phyloP scores from a whole-genome alignment of 2,888 invertebrate genomes.

The Marasmarcha lunaedactyla region DNA sequence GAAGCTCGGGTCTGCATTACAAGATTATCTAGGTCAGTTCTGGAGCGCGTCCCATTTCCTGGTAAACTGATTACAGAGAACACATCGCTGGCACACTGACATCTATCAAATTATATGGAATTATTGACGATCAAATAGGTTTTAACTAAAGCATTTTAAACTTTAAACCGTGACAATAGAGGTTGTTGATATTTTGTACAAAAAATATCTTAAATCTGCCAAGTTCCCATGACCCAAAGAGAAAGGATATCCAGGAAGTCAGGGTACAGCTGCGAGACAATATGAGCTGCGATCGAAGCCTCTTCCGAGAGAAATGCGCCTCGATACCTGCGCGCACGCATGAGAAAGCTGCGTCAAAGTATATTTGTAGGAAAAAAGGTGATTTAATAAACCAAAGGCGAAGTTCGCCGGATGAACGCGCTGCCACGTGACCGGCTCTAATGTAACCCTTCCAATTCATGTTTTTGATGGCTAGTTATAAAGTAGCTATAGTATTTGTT shows the following conservation, averaged over 20 bases:
- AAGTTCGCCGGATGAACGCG: conserved; percentile 22
- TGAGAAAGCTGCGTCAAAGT: conserved; percentile 48
- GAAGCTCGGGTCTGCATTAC: no score
- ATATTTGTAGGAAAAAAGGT: conserved; percentile 26
- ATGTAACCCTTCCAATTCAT: not conserved
- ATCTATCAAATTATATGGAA: no score
- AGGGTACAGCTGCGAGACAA: conserved; percentile 37
- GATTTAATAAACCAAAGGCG: conserved; percentile 31
- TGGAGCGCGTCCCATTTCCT: no score
- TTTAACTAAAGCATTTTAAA: no score
- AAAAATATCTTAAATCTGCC: no score
- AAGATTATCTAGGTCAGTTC: no score
- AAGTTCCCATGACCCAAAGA: conserved; percentile 33
- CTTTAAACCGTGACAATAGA: no score
- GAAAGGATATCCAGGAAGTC: conserved; percentile 30
- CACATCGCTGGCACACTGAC: no score
- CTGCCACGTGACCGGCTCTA: conserved; percentile 5
- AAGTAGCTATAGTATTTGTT: no score
- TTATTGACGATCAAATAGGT: no score
- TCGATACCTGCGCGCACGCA: conserved; percentile 50
- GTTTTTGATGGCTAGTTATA: not conserved
- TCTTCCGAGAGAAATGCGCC: conserved; percentile 18
- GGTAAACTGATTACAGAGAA: no score
- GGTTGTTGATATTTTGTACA: no score
- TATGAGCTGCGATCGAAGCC: conserved; percentile 26